A percentile compares a stretch with the other conserved stretches of the same genome.
Evolutionary conservation across 2,113 vertebrate genomes (phyloP).

Genomic region (Calidris pugnax): DNA sequence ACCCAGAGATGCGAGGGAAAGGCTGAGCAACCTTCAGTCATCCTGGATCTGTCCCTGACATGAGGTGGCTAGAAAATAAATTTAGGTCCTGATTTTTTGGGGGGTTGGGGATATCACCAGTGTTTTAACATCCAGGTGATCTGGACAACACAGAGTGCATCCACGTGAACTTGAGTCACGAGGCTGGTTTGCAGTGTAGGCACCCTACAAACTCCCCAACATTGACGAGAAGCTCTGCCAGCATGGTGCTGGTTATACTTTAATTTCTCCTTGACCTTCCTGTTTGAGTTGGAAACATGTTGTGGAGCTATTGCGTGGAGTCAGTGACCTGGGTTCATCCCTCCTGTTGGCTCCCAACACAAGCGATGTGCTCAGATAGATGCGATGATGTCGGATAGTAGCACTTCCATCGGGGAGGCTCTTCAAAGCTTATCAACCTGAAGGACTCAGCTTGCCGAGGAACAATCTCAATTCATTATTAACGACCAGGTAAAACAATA

Average conservation of each 20-base stretch:
- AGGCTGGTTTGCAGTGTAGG: not conserved
- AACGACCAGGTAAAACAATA: not conserved
- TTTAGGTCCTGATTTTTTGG: not conserved
- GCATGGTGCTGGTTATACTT: not conserved
- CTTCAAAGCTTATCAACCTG: not conserved
- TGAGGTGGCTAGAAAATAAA: rapidly evolving
- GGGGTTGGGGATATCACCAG: rapidly evolving
- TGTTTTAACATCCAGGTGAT: not conserved
- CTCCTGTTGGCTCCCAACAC: rapidly evolving
- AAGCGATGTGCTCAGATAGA: not conserved
- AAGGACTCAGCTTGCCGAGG: not conserved
- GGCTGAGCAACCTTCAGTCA: not conserved
- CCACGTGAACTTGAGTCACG: rapidly evolving
- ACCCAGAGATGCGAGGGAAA: rapidly evolving
- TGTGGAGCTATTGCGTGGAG: rapidly evolving
- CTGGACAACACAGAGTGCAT: not conserved
- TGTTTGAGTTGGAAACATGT: rapidly evolving
- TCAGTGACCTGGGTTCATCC: not conserved
- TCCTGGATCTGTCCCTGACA: not conserved
- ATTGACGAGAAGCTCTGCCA: rapidly evolving
- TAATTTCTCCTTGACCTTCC: not conserved
- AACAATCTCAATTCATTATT: not conserved
- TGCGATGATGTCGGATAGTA: not conserved
- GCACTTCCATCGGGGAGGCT: not conserved
- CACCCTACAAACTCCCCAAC: not conserved